Evolutionary conservation across 1,140 invertebrate species (phyloP), one percentile per base, ranked within the genome.

Genomic region (Melipona quadrifasciata): DNA sequence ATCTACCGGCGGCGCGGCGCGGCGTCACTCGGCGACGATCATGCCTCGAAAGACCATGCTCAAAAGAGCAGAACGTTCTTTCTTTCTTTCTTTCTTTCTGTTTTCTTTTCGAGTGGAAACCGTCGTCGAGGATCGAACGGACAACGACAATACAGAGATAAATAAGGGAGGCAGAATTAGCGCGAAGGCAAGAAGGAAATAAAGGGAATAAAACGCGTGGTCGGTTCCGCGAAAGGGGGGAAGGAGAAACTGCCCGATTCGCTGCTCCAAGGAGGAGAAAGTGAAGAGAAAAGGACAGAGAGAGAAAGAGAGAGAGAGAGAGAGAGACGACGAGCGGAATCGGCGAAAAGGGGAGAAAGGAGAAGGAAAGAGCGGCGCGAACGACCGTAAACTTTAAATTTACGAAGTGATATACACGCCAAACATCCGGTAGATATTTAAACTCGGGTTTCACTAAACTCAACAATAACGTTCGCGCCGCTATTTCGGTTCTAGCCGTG

Each of bases 391-490:
- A 94, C 93, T 91, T 94, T 93, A 90, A 94, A 94, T 94, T 94
- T 94, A 94, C 93, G 91, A 93, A 94, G 93, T 93, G 93, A 94
- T 93, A 93, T 92, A 93, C 92, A 93, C 91, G 91, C 91, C 89
- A 94, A 94, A 94, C 93, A 94, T 94, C 94, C 94, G 93, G 93
- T 91, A 93, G 91, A 92, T 93, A 93, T 94, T 94, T 94, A 94
- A 94, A 93, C 92, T 90, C 86, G 80, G 91, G 89, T 91, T 93
- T 93, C 87, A 84, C 83, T 92, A 92, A 92, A 91, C 86, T 93
- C 91, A 92, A 93, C 91, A 92, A 90, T 90, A 90, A 90, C 89
- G 88, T 87, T 90, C 75, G 84, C 78, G 80, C 8, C 6, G 89
- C 92, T 93, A 93, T 93, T 93, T 93, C 86, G 86, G 90, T 90